A percentile compares a stretch with the other conserved stretches of the same genome.
These are phyloP conservation scores for Argya squamiceps DNA, from an alignment of 2,797 vertebrate genomes.

Conservation along the genomic window DNA sequence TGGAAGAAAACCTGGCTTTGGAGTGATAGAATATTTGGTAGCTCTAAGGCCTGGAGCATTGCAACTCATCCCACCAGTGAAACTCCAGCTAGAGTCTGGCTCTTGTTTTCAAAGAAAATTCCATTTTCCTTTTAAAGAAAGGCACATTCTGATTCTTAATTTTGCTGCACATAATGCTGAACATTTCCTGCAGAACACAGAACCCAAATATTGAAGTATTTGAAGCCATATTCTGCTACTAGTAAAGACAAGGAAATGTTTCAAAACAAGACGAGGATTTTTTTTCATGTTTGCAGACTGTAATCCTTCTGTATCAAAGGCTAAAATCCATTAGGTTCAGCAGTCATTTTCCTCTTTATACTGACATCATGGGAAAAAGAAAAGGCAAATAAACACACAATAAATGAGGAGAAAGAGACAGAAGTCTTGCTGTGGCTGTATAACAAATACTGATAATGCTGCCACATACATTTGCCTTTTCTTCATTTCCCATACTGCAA, in stretches of 20 bases:
- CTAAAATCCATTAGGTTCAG: neutral
- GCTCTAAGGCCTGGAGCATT: neutral
- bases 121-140: neutral
- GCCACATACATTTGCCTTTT: neutral
- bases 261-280: neutral
- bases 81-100: neutral
- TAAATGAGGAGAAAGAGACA: neutral
- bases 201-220: neutral
- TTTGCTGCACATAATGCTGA: neutral
- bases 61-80: neutral
- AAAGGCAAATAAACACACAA: conserved; percentile 5
- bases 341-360: neutral
- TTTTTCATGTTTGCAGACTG: neutral
- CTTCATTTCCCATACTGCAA: neutral
- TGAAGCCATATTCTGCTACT: neutral
- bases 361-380: neutral
- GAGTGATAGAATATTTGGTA: neutral
- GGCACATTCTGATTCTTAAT: neutral
- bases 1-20: neutral
- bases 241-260: neutral
- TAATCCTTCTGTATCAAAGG: neutral
- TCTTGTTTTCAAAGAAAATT: neutral
- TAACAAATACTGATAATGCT: neutral
- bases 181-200: neutral
- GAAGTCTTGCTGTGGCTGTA: neutral